Conservation (phyloP, 1,140 invertebrate species). For the Centruroides sculpturatus region DNA sequence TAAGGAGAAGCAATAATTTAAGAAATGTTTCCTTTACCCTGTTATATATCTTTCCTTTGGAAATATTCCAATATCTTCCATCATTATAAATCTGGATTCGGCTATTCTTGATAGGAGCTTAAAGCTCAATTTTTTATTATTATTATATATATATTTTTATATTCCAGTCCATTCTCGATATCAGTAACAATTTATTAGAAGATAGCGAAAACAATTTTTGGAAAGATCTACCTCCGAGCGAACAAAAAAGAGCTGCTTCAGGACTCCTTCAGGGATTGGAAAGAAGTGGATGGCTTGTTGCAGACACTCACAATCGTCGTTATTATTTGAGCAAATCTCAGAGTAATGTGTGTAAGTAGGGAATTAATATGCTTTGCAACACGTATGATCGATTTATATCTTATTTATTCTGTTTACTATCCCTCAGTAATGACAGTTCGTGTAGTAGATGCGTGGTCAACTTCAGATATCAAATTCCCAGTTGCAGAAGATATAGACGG, state of each 20-base stretch:
- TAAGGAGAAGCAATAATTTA: no score
- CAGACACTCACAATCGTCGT: conserved; percentile 59
- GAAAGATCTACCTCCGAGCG: conserved; percentile 47
- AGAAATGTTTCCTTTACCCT: no score
- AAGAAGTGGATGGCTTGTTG: conserved; percentile 78
- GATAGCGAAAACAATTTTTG: conserved; percentile 69
- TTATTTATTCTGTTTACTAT: background rate
- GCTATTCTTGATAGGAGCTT: no score
- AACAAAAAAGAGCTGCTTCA: conserved; percentile 68
- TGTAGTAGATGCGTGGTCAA: conserved; percentile 63
- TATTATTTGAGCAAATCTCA: conserved; percentile 63
- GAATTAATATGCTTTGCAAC: background rate
- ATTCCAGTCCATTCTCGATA: conserved; percentile 59
- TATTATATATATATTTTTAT: conserved; percentile 10
- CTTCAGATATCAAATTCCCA: conserved; percentile 64
- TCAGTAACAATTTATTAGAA: conserved; percentile 77
- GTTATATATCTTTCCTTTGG: no score
- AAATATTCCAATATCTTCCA: no score
- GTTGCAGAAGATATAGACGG: conserved; percentile 34
- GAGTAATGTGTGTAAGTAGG: conserved; percentile 68
- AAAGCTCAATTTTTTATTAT: no score
- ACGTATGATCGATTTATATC: conserved; percentile 37
- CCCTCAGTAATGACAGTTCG: conserved; percentile 48
- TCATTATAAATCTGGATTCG: no score
- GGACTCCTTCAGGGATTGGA: conserved; percentile 71